Conservation (phyloP, 2,888 invertebrate species). For the Hypomecis punctinalis region DNA sequence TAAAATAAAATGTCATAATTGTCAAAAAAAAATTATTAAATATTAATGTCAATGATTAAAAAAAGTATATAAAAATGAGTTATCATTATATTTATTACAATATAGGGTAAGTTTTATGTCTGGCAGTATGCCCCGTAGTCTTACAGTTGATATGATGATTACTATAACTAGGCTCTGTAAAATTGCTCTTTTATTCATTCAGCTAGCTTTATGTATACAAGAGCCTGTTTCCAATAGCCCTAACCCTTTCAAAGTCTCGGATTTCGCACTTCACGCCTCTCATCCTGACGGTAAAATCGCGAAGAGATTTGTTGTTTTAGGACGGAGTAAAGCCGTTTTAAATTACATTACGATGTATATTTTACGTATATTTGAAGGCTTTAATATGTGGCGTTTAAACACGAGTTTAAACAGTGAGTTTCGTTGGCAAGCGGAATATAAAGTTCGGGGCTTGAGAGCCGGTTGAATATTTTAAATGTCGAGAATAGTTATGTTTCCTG, state of each 20-base stretch:
- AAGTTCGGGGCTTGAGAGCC: not conserved
- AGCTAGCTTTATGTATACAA: not conserved
- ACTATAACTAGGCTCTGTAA: not conserved
- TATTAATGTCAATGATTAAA: no score
- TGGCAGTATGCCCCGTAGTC: no score
- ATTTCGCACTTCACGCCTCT: slow-evolving; percentile 30
- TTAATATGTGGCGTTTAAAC: slow-evolving; percentile 14
- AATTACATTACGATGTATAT: slow-evolving; percentile 37
- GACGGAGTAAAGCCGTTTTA: slow-evolving; percentile 35
- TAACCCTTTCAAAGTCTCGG: slow-evolving; percentile 28
- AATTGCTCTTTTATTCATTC: slow-evolving; percentile 1
- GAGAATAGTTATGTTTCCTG: no score
- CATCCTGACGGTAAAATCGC: slow-evolving; percentile 21
- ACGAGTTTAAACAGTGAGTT: slow-evolving; percentile 4
- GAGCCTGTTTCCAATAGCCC: slow-evolving; percentile 11
- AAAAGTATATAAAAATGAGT: no score
- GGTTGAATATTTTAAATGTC: not conserved
- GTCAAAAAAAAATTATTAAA: no score
- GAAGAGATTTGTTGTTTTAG: slow-evolving; percentile 48
- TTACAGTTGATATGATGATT: no score
- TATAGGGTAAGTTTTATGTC: no score
- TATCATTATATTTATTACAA: no score
- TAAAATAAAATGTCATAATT: no score
- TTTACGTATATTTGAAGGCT: slow-evolving; percentile 32
- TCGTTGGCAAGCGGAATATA: no score